phyloP scores from a whole-genome alignment of 1,140 invertebrate genomes.

The Ceratosolen solmsi region DNA sequence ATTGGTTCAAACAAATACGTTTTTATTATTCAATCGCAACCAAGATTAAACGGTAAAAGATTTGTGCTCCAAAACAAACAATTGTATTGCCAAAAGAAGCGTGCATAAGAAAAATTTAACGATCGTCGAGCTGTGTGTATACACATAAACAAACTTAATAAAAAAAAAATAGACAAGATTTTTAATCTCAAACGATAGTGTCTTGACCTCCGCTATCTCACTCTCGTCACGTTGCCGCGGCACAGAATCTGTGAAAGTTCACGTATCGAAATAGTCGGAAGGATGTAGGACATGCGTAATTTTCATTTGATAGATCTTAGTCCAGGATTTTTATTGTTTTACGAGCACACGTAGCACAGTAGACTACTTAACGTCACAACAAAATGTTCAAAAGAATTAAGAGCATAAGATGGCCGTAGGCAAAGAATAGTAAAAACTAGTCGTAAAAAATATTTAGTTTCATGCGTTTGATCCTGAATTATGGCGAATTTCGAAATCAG shows the following conservation, averaged over 20 bases:
- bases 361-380: not conserved
- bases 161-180: not conserved
- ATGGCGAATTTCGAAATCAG: too few species aligned
- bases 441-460: too few species aligned
- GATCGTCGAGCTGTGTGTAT: not conserved
- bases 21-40: constrained; percentile 1
- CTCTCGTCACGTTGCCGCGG: not conserved
- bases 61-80: not conserved
- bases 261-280: constrained; percentile 40
- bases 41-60: not conserved
- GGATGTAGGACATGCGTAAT: not conserved
- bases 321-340: too few species aligned
- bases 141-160: not conserved
- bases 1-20: not conserved
- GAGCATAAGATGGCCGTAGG: not conserved
- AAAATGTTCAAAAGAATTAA: not conserved
- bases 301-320: not conserved
- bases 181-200: not conserved
- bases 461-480: too few species aligned
- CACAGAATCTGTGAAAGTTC: not conserved
- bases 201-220: constrained; percentile 1
- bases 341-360: too few species aligned
- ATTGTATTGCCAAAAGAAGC: not conserved
- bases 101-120: constrained; percentile 9
- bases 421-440: too few species aligned